phyloP scores from a whole-genome alignment of 2,113 vertebrate species.

The Pluvialis apricaria region DNA sequence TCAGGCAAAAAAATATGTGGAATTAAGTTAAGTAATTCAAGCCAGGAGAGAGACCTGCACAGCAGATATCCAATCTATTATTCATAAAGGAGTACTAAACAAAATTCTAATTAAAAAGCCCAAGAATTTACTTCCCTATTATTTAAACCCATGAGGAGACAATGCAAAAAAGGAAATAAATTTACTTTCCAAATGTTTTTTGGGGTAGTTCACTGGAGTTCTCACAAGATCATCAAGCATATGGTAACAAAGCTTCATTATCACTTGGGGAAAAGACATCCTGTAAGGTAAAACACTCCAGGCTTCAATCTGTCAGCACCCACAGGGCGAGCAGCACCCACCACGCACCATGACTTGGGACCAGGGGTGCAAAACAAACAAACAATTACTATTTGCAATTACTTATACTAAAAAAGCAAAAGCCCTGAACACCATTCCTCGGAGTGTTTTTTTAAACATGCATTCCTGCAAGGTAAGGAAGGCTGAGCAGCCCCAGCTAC shows the following conservation, averaged over 20 bases:
- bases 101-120: background rate
- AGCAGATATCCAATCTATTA: background rate
- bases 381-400: background rate
- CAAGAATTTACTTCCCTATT: background rate
- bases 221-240: background rate
- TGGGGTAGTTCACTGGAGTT: background rate
- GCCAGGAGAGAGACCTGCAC: background rate
- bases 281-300: background rate
- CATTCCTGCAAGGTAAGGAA: background rate
- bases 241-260: background rate
- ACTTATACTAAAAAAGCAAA: background rate
- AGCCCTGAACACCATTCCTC: background rate
- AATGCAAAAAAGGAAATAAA: background rate
- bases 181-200: background rate
- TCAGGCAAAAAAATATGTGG: background rate
- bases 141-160: background rate
- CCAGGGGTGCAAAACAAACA: background rate
- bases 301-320: background rate
- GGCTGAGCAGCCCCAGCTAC: background rate
- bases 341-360: background rate
- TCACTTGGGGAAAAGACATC: background rate
- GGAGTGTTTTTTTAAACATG: background rate
- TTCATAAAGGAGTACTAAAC: background rate
- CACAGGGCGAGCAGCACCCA: fast-evolving
- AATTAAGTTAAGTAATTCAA: background rate